Base-by-base conservation (phyloP, 2,797 vertebrate species). In the Protonibea diacanthus region DNA sequence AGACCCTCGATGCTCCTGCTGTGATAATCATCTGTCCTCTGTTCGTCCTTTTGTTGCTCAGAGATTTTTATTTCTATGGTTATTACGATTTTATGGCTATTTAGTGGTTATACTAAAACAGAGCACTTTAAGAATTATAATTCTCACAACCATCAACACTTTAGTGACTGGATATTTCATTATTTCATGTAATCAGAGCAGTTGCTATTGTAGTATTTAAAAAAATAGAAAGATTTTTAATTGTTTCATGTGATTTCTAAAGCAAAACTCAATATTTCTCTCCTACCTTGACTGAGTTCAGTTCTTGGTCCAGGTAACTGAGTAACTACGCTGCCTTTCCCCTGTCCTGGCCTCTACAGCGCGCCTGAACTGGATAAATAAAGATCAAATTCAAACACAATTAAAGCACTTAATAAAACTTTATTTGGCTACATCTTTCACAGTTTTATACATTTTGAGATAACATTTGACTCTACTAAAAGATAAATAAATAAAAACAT, bases 351-450 rank as follows among this genome's bases (percentile, higher is more conserved):
- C 13, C 25, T 29, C 10, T 5, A 64, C 59, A 65, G 47, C 25
- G 4, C 27, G 6, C 21, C 55, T 27, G 7, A 59, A 12, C 72
- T 63, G 18, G 12, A 68, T 27, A 8, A 71, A 71, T 25, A 38
- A 69, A 29, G 42, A 9, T 63, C 38, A 23, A 48, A 56, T 27
- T 67, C 5, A 74, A 67, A 65, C 40, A 65, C 20, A 45, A 2
- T 60, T 0, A 38, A 38, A 68, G 20, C 40, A 81, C 67, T 80
- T 60, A 53, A 63, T 70, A 63, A 74, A 82, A 81, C 77, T 90
- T 93, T 92, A 91, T 92, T 92, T 8, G 1, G 0, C 82, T 82
- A 83, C 38, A 61, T 59, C 25, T 49, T 84, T 89, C 84, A 86
- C 74, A 78, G 83, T 86, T 88, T 87, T 78, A 83, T 68, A 76